Evolutionary conservation across 2,888 invertebrate genomes (phyloP), one percentile per base, ranked within the genome.

Genomic region (Hyles lineata): DNA sequence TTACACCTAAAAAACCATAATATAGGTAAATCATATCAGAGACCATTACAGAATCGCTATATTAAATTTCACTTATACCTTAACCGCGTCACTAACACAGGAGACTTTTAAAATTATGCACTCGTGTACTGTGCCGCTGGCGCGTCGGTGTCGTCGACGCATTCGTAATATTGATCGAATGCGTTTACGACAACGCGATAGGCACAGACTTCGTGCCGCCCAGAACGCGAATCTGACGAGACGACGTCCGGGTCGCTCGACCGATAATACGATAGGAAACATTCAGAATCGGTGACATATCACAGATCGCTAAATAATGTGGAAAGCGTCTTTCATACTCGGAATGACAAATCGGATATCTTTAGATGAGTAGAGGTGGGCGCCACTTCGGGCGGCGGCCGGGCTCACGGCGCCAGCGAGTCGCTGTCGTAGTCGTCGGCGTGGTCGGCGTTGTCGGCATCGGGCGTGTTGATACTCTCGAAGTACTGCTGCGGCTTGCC

Each of bases 391-490:
- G 19, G 29, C 9, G 32, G 58, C 23, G 61, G 23, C 17, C 7
- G 79, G 71, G n/a, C 62, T 73, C 63, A 74, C 70, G 82, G 82
- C 25, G 89, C 89, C 60, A 93, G 85, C 59, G 93, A 93, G 77
- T 93, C 93, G 75, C 83, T 85, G 73, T 92, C 92, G 78, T 90
- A 91, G 23, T 88, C 87, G 25, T 80, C 79, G 11, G 71, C 76
- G 70, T 77, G 77, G 21, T 75, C 78, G 9, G 75, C 78, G 21
- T 74, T 74, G 76, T 76, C 73, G 58, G 72, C 76, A 78, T 23
- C 83, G 85, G 67, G 95, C 96, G 86, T 96, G 74, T 90, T 86
- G 88, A 97, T 96, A 88, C 96, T 97, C 88, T 97, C 97, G 85
- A 96, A 97, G 87, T 96, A 97, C 74, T 90, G 92, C 84, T 88